These are phyloP conservation scores for Seriola rivoliana DNA, from an alignment of 2,113 vertebrate species.

Conservation along the genomic window DNA sequence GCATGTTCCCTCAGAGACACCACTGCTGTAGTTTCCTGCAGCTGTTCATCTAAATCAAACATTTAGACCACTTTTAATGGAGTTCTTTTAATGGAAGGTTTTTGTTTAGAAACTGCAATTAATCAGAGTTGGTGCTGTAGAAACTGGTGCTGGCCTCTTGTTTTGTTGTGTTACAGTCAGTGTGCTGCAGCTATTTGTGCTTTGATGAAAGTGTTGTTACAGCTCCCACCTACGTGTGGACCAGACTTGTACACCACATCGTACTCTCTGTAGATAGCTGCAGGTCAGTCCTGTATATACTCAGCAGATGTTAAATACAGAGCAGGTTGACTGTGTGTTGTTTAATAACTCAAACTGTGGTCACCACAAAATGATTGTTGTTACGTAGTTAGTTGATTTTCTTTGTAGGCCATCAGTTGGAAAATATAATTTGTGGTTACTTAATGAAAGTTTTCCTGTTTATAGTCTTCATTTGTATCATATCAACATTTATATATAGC, in stretches of 20 bases:
- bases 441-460: too few relatives aligned
- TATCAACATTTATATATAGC: too few relatives aligned
- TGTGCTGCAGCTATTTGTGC: neutral
- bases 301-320: neutral
- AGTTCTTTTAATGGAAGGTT: neutral
- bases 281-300: neutral
- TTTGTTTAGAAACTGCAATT: neutral
- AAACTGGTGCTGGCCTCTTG: neutral
- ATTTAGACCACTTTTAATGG: neutral
- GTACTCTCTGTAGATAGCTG: neutral
- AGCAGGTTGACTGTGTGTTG: neutral
- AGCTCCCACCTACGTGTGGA: neutral
- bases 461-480: too few relatives aligned
- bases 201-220: neutral
- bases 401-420: too few relatives aligned
- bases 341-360: too few relatives aligned
- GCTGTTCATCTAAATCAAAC: conserved; percentile 5
- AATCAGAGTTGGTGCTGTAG: neutral
- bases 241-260: neutral
- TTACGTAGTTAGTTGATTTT: too few relatives aligned
- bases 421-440: too few relatives aligned
- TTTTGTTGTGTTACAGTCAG: neutral
- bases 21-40: neutral
- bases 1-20: neutral
- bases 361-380: too few relatives aligned